Base-by-base conservation (phyloP, 2,113 vertebrate species). In the Clinocottus analis region DNA sequence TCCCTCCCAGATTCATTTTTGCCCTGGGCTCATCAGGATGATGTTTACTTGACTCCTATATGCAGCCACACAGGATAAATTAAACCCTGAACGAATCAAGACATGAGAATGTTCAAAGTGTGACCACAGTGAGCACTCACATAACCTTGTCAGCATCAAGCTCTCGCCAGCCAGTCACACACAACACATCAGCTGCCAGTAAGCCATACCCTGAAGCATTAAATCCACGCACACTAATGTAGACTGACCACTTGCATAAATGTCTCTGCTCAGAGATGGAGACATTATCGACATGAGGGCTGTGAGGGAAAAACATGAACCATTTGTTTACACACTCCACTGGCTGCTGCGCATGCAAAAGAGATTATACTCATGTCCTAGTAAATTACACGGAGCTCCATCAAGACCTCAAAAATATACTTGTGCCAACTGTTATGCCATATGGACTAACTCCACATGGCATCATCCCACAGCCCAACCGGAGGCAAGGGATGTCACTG, bases 371-470 rank as follows among this genome's bases (percentile, higher is more conserved):
- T 75, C 41, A 73, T 86, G 75, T 37, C 76, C 84, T 51, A 82
- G 66, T 67, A 83, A 85, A 80, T 86, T 64, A 61, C 87, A 87
- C 2, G 67, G 51, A 80, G 66, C 63, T 80, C 80, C 67, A 78
- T 43, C 59, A 73, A 87, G 69, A 82, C 31, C 89, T 90, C 73
- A 79, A 82, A 88, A 85, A 75, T 86, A 86, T 86, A 87, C 61
- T 88, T 85, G 88, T 85, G 68, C 90, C 93, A 94, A 92, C 90
- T 92, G 92, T 85, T 83, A 64, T 78, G 85, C 93, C 94, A 95
- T 94, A 94, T 94, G 94, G 92, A 79, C 87, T 14, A 64, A 77
- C 87, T 87, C 89, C 77, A 80, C 83, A 62, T 90, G 85, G 81
- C 76, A 85, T 67, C 75, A 12, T 58, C 35, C 73, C 64, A 65